phyloP scores from a whole-genome alignment of 2,113 vertebrate genomes.

The Strigops habroptila region DNA sequence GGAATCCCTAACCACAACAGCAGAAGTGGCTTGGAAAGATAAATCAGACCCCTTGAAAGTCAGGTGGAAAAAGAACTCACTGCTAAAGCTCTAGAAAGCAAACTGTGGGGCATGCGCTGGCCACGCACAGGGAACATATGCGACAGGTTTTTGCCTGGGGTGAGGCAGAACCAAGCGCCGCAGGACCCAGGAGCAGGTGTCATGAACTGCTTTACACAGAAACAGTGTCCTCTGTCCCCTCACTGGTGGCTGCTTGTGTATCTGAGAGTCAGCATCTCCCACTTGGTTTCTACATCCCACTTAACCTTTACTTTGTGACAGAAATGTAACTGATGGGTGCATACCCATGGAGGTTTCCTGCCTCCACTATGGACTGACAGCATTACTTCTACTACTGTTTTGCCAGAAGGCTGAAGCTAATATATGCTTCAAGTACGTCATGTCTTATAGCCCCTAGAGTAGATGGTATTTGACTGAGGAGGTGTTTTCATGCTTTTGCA shows the following conservation, averaged over 20 bases:
- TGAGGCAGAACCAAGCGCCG: neutral
- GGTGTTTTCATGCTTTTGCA: neutral
- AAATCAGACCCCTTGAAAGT: neutral
- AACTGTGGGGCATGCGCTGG: accelerated
- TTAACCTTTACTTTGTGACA: neutral
- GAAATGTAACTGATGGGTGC: neutral
- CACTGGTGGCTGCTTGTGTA: neutral
- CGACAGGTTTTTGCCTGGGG: accelerated
- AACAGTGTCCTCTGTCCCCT: neutral
- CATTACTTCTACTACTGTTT: neutral
- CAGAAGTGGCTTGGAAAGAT: neutral
- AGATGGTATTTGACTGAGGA: neutral
- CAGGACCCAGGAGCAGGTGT: neutral
- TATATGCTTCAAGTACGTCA: neutral
- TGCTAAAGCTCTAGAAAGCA: neutral
- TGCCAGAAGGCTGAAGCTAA: neutral
- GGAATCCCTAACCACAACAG: neutral
- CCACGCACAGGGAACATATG: accelerated
- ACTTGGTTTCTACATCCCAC: neutral
- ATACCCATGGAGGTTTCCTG: neutral
- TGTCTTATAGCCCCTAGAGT: neutral
- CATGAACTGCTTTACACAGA: neutral
- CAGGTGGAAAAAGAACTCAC: neutral
- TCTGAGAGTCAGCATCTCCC: neutral
- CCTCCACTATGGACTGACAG: neutral